These are phyloP conservation scores for Monochamus saltuarius DNA, from an alignment of 1,140 invertebrate genomes.

Conservation along the genomic window DNA sequence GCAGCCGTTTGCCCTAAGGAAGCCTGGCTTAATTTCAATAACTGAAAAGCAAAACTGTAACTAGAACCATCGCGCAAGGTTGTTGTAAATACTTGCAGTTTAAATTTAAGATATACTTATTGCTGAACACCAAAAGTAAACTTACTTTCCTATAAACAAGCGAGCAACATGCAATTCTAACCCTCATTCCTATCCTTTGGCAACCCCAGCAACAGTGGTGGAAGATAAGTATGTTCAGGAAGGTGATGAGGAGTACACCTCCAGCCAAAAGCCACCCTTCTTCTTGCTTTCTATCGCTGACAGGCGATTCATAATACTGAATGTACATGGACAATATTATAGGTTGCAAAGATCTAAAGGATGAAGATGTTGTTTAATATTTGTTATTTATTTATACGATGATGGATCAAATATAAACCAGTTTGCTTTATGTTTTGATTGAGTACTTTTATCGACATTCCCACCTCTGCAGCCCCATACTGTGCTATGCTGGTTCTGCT, in stretches of 20 bases:
- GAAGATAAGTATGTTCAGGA: slow-evolving; percentile 50
- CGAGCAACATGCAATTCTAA: slow-evolving; percentile 57
- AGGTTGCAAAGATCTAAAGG: slow-evolving; percentile 38
- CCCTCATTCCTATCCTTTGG: slow-evolving; percentile 57
- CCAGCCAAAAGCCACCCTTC: slow-evolving; percentile 54
- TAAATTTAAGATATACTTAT: too few species aligned
- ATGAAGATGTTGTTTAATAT: slow-evolving; percentile 1
- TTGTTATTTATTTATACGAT: background rate
- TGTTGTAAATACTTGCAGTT: too few species aligned
- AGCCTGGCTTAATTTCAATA: slow-evolving; percentile 37
- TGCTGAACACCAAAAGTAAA: background rate
- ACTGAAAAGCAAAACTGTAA: slow-evolving; percentile 35
- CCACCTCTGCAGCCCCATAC: too few species aligned
- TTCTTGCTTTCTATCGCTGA: slow-evolving; percentile 17
- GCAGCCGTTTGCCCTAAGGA: slow-evolving; percentile 56
- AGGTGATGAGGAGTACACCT: slow-evolving; percentile 51
- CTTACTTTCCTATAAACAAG: slow-evolving; percentile 61
- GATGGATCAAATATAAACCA: too few species aligned
- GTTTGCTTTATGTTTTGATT: background rate
- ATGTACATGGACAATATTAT: slow-evolving; percentile 49
- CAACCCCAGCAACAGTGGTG: slow-evolving; percentile 54
- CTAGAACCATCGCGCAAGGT: too few species aligned
- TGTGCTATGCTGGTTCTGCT: too few species aligned
- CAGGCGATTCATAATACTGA: slow-evolving; percentile 47
- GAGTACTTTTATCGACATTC: too few species aligned